Base-by-base conservation (phyloP, 1,140 invertebrate genomes). In the Dendroctonus valens region DNA sequence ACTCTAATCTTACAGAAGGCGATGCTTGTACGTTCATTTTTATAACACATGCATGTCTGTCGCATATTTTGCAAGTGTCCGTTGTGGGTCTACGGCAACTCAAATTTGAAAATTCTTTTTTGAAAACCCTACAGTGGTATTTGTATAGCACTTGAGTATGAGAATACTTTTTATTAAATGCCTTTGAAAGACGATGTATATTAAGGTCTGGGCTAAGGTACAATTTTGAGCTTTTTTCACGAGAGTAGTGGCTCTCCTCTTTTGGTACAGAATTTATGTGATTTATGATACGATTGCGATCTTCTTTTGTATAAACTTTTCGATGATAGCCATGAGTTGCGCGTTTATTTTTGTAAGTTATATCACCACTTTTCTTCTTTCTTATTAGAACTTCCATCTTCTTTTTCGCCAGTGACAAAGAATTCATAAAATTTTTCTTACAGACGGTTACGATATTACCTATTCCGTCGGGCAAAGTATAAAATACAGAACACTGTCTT, bases 11-110 rank as follows among this genome's bases (percentile, higher is more conserved):
- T 40, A 42, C 40, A 42, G 39, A 6, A 57, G 46, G 37, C 6
- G 42, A 11, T 60, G 14, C 51, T 6, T 53, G 14, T 7, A 37
- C 39, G 12, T 53, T 38, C 5, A 49, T 49, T 41, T 60, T 60
- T 49, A 49, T 60, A 6, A 11, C 7, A 14, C 6, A 60, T 50
- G 12, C 44, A 11, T 8, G 26, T 63, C 7, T 12, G 38, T 61
- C 65, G 48, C 65, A 67, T 9, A 37, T 67, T 53, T 52, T 37
- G 41, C 65, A 67, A 1, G 55, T 67, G 37, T 60, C 65, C 26
- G 40, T 44, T 51, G 48, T 60, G 2, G 65, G 55, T 9, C 49
- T 11, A 51, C 42, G 42, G 40, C 59, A 67, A 15, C 11, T 41
- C 39, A 67, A 14, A 12, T 61, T 60, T 41, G 65, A 49, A 54